Evolutionary conservation across 1,140 invertebrate genomes (phyloP).

Genomic region (Drosophila guanche): DNA sequence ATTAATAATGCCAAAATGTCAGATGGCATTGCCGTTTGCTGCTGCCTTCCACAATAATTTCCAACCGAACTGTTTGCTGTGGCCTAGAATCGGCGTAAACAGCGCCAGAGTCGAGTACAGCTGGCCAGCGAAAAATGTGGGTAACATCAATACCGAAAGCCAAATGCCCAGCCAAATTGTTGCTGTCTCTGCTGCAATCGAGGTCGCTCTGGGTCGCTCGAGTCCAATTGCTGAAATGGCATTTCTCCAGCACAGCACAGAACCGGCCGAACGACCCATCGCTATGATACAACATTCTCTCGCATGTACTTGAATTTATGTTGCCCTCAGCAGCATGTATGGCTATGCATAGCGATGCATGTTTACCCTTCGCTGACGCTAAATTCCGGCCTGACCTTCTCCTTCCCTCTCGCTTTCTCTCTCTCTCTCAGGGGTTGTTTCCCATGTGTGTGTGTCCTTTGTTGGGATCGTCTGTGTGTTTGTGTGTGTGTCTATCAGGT

Average conservation of each 20-base stretch:
- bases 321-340: slow-evolving; percentile 27
- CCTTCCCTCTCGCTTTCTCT: slow-evolving; percentile 44
- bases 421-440: slow-evolving; percentile 48
- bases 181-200: slow-evolving; percentile 54
- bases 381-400: slow-evolving; percentile 61
- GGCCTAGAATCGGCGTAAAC: slow-evolving; percentile 76
- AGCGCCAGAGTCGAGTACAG: slow-evolving; percentile 45
- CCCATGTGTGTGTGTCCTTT: slow-evolving; percentile 1
- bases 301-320: slow-evolving; percentile 67
- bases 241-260: slow-evolving; percentile 42
- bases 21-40: slow-evolving; percentile 1
- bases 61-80: slow-evolving; percentile 10
- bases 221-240: slow-evolving; percentile 66
- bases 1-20: neutral
- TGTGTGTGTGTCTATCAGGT: slow-evolving; percentile 42
- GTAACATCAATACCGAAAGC: slow-evolving; percentile 68
- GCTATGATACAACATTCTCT: slow-evolving; percentile 50
- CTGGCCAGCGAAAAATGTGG: slow-evolving; percentile 55
- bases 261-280: slow-evolving; percentile 28
- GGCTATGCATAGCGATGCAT: slow-evolving; percentile 39
- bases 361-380: slow-evolving; percentile 74
- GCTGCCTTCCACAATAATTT: slow-evolving; percentile 68
- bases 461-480: slow-evolving; percentile 14
- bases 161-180: slow-evolving; percentile 28
- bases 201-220: slow-evolving; percentile 59